Evolutionary conservation across 1,140 invertebrate species (phyloP), one percentile per base, ranked within the genome.

Genomic region (Dermatophagoides farinae): DNA sequence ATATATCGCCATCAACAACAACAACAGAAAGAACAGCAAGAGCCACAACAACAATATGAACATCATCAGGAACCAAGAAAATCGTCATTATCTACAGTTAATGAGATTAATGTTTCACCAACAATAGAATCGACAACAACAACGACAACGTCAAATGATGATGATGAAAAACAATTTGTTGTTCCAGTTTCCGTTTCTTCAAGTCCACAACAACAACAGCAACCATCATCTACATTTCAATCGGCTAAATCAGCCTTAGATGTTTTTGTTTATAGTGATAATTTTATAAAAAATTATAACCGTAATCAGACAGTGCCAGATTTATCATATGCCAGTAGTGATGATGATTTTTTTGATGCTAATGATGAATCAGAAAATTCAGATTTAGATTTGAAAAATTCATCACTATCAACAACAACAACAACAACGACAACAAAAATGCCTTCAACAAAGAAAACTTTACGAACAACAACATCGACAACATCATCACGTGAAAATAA

Each of bases 301-400:
- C n/a, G n/a, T 31, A 55, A 44, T 38, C 12, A 14, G 6, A 25
- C 54, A 37, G 83, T 91, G 40, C 89, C 88, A 23, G 86, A 86
- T 68, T 88, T 83, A 53, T 95, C 89, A 0, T 96, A 95, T 73
- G 95, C 89, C 0, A 91, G 86, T 68, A 93, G 89, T 41, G 91
- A 96, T 60, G 78, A 79, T 66, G 90, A 81, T 71, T 60, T 47
- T 52, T 62, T 51, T 47, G 90, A 97, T 77, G 90, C 90, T 10
- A 55, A 23, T 49, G 67, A 68, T 31, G 31, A 31, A 31, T 31
- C 31, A 58, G 67, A 68, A 41, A 53, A 61, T 25, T 49, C 40
- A 5, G 50, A 22, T 23, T n/a, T n/a, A n/a, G 22, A 40, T 23
- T 53, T 40, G 51, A 20, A 10, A 55, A 43, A 41, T 6, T n/a